Evolutionary conservation across 1,140 invertebrate genomes (phyloP).

Genomic region (Drosophila eugracilis): DNA sequence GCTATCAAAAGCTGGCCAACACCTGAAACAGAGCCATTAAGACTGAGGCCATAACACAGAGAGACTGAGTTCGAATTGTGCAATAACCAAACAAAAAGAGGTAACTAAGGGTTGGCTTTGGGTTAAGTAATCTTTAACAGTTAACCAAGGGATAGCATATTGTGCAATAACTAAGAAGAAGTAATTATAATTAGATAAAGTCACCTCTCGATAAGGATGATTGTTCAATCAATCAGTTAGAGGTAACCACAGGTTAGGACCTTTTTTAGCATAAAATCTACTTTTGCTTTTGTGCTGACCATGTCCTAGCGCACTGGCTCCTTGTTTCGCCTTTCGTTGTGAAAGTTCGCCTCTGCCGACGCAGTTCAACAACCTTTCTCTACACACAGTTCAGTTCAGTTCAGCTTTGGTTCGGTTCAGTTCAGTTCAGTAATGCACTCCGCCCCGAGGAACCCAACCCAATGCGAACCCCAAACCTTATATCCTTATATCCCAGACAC

Average conservation of each 20-base stretch:
- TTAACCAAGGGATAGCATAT: conserved; percentile 1
- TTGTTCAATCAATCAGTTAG: conserved; percentile 26
- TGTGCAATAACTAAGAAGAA: no score
- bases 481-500: conserved; percentile 57
- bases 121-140: conserved; percentile 27
- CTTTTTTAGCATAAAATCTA: conserved; percentile 40
- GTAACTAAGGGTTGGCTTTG: conserved; percentile 15
- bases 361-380: conserved; percentile 60
- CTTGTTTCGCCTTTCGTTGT: conserved; percentile 13
- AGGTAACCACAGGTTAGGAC: conserved; percentile 6
- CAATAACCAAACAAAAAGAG: conserved; percentile 34
- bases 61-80: conserved; percentile 38
- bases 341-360: conserved; percentile 48
- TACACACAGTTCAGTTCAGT: conserved; percentile 7
- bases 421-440: conserved; percentile 45
- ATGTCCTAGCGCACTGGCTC: conserved; percentile 58
- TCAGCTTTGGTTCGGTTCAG: conserved; percentile 1
- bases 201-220: no score
- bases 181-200: no score
- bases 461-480: background rate
- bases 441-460: conserved; percentile 14
- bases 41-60: conserved; percentile 55
- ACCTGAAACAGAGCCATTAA: conserved; percentile 61
- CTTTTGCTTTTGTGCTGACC: conserved; percentile 63
- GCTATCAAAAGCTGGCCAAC: conserved; percentile 54